Evolutionary conservation across 2,797 vertebrate species (phyloP).

Genomic region (Allochrocebus solatus): DNA sequence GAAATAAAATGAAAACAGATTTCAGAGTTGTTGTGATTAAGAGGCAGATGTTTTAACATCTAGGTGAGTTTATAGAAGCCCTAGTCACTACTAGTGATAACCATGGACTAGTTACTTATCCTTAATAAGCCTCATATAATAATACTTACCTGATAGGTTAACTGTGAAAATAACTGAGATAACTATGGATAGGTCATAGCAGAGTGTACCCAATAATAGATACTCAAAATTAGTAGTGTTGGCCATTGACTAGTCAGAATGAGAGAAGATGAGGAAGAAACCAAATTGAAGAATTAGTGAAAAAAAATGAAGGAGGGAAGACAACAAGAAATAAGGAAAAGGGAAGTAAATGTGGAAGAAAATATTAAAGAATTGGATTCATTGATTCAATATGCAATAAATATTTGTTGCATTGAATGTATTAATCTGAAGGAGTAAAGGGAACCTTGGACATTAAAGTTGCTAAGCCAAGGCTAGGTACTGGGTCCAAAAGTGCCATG

Average conservation of each 20-base stretch:
- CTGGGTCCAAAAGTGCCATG: background rate
- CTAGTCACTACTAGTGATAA: background rate
- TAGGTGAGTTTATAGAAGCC: background rate
- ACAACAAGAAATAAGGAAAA: background rate
- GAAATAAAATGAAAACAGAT: background rate
- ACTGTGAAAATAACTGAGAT: background rate
- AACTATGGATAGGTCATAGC: background rate
- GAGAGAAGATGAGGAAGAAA: background rate
- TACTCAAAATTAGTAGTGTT: background rate
- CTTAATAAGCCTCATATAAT: background rate
- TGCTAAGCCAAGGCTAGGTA: background rate
- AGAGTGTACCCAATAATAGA: background rate
- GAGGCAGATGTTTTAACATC: background rate
- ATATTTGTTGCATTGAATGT: background rate
- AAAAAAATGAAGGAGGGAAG: background rate
- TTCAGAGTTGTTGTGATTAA: background rate
- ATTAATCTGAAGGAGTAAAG: background rate
- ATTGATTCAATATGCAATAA: background rate
- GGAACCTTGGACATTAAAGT: background rate
- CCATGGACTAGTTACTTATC: background rate
- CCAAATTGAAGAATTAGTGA: background rate
- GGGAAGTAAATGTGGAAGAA: background rate
- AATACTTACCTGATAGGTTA: background rate
- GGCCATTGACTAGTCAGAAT: background rate
- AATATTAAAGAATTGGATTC: background rate